Evolutionary conservation across 35 echinoderm and acorn worm genomes (phyloP).

Genomic region (Patiria miniata): DNA sequence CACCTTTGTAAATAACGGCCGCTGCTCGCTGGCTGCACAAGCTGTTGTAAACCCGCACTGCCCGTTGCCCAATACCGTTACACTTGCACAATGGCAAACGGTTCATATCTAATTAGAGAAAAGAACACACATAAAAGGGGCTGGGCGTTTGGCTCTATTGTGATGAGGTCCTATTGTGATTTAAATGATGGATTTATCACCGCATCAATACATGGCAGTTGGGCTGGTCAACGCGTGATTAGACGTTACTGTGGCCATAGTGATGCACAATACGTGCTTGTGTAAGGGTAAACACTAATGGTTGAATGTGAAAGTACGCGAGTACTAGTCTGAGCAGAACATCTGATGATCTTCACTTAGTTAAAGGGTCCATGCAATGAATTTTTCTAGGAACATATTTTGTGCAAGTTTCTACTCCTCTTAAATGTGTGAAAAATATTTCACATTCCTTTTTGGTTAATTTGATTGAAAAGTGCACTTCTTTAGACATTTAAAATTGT

Average conservation of each 20-base stretch:
- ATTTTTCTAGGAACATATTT: too few relatives aligned
- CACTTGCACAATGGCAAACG: background rate
- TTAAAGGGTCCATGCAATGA: too few relatives aligned
- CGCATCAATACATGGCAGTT: background rate
- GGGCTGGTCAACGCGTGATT: background rate
- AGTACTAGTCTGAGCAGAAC: too few relatives aligned
- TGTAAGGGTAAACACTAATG: too few relatives aligned
- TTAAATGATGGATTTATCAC: constrained; percentile 14
- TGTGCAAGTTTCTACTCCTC: too few relatives aligned
- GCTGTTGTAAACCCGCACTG: background rate
- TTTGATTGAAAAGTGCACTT: too few relatives aligned
- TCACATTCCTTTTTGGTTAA: too few relatives aligned
- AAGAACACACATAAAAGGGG: background rate
- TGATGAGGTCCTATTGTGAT: constrained; percentile 1
- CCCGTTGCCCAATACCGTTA: background rate
- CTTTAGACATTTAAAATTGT: too few relatives aligned
- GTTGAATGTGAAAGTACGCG: too few relatives aligned
- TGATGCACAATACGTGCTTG: background rate
- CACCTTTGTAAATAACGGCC: constrained; percentile 1
- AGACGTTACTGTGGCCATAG: background rate
- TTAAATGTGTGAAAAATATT: too few relatives aligned
- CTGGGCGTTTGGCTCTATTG: background rate
- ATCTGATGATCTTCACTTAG: too few relatives aligned
- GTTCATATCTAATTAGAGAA: constrained; percentile 19
- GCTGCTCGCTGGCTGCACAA: background rate